phyloP scores from a whole-genome alignment of 1,140 invertebrate species.

The Steinernema feltiae region DNA sequence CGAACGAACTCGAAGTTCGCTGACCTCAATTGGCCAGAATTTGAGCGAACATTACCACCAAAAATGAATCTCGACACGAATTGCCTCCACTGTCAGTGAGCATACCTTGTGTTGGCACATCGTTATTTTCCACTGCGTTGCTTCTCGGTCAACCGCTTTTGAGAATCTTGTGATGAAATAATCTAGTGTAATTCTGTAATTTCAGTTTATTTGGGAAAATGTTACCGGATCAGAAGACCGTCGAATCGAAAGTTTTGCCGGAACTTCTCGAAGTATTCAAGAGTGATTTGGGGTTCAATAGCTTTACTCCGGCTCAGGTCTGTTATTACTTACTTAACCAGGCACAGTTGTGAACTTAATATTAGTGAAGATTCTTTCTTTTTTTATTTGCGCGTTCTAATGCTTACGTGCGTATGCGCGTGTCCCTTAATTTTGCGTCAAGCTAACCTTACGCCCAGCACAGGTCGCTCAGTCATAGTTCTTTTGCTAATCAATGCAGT shows the following conservation, averaged over 20 bases:
- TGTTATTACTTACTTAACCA: not conserved
- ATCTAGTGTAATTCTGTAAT: not conserved
- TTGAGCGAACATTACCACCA: too few species aligned
- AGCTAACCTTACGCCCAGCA: not conserved
- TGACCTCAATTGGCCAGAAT: too few species aligned
- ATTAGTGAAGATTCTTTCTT: too few species aligned
- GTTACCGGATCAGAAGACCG: not conserved
- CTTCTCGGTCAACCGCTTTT: too few species aligned
- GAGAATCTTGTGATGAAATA: too few species aligned
- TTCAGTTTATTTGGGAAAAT: not conserved
- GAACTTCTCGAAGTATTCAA: not conserved
- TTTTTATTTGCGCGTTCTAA: not conserved
- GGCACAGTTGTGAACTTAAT: too few species aligned
- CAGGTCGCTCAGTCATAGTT: too few species aligned
- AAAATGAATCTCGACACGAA: not conserved
- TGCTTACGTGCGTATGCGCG: not conserved
- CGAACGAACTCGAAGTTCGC: too few species aligned
- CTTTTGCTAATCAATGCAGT: too few species aligned
- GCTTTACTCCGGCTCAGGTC: slow-evolving; percentile 1
- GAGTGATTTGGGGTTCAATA: not conserved
- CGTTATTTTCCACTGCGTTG: not conserved
- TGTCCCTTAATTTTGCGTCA: not conserved
- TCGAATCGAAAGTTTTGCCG: not conserved
- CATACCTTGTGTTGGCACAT: not conserved
- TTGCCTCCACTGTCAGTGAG: not conserved